phyloP scores from a whole-genome alignment of 2,113 vertebrate genomes.

The Sclerurus mexicanus region DNA sequence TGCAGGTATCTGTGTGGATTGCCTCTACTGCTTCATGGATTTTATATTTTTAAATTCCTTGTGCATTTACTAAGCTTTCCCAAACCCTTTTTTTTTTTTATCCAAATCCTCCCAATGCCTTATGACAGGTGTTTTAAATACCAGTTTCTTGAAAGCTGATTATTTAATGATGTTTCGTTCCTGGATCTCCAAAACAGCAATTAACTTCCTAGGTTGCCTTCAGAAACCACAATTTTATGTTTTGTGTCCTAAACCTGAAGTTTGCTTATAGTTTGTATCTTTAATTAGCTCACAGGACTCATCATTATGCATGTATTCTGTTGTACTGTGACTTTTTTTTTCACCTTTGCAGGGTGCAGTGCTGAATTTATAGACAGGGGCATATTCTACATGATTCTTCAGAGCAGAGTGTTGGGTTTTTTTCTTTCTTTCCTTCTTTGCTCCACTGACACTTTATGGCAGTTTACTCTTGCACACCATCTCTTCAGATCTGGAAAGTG shows the following conservation, averaged over 20 bases:
- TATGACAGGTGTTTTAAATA: background rate
- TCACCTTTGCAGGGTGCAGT: background rate
- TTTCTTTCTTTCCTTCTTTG: accelerated
- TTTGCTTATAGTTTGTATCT: background rate
- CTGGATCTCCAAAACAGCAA: accelerated
- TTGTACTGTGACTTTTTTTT: background rate
- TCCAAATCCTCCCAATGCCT: background rate
- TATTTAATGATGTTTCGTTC: background rate
- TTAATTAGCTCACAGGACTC: background rate
- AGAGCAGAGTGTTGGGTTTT: background rate
- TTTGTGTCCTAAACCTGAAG: background rate
- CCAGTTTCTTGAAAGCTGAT: background rate
- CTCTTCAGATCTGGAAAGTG: background rate
- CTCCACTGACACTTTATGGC: background rate
- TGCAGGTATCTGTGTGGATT: background rate
- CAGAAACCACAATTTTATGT: background rate
- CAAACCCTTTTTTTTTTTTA: background rate
- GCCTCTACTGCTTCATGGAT: background rate
- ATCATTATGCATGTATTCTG: background rate
- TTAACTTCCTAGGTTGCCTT: background rate
- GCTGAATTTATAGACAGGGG: background rate
- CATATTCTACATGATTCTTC: background rate
- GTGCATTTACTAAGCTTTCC: background rate
- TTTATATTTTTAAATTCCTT: background rate
- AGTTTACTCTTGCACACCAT: background rate